Conservation (phyloP, 1,140 invertebrate genomes). For the Bombus impatiens region DNA sequence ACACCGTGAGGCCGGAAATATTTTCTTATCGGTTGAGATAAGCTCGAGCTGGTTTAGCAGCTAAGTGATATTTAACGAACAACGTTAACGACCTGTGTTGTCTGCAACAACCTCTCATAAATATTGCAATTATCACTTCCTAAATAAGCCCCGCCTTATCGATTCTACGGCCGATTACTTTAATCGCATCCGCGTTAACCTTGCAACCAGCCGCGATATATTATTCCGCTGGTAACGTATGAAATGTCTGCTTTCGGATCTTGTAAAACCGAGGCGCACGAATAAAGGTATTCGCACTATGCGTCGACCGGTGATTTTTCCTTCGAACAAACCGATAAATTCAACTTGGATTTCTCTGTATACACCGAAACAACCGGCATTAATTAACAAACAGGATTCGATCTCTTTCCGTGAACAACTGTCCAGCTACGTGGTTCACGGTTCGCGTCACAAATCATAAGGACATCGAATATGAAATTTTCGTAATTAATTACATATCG, state of each 20-base stretch:
- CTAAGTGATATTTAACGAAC: conserved; percentile 40
- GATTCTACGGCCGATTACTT: conserved; percentile 46
- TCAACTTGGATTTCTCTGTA: conserved; percentile 10
- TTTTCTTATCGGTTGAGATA: conserved; percentile 19
- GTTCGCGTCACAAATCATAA: not conserved
- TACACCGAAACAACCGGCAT: conserved; percentile 13
- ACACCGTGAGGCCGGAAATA: not conserved
- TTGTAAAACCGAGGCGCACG: not conserved
- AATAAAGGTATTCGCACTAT: conserved; percentile 26
- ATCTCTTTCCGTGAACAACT: not conserved
- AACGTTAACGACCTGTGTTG: conserved; percentile 33
- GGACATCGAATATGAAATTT: not conserved
- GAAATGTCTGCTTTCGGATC: conserved; percentile 16
- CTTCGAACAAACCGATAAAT: conserved; percentile 13
- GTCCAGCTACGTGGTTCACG: too few relatives aligned
- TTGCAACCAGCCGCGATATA: conserved; percentile 33
- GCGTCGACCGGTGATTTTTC: conserved; percentile 4
- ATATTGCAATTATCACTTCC: conserved; percentile 47
- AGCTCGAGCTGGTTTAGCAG: conserved; percentile 45
- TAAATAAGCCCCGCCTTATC: conserved; percentile 47
- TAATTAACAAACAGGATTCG: conserved; percentile 30
- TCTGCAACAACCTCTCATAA: conserved; percentile 14
- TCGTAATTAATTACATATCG: not conserved
- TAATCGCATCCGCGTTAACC: conserved; percentile 41
- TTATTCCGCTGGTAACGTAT: conserved; percentile 23